Conservation (phyloP, 2,888 invertebrate genomes). For the Cephus spinipes region DNA sequence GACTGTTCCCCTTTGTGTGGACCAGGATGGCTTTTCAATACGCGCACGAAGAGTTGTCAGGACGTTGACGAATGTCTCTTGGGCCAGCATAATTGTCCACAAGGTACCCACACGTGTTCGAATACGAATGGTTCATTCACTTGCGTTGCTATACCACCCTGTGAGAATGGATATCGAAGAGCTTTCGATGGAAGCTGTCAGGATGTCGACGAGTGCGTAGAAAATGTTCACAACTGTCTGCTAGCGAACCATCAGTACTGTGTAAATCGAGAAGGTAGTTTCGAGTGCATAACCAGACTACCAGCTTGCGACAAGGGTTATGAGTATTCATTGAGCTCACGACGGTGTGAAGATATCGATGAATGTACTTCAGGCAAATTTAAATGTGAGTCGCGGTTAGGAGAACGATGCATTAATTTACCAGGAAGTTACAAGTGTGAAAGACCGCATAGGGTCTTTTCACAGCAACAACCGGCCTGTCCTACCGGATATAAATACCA, state of each 20-base stretch:
- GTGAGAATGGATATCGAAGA: slow-evolving; percentile 47
- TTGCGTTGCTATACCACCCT: slow-evolving; percentile 47
- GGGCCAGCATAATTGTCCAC: slow-evolving; percentile 66
- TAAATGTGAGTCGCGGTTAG: slow-evolving; percentile 60
- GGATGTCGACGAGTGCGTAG: slow-evolving; percentile 79
- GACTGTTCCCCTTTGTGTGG: slow-evolving; percentile 61
- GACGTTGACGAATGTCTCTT: slow-evolving; percentile 74
- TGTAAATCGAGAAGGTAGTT: slow-evolving; percentile 67
- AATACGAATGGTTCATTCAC: slow-evolving; percentile 55
- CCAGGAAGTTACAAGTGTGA: slow-evolving; percentile 68
- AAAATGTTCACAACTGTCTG: slow-evolving; percentile 65
- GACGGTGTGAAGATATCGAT: slow-evolving; percentile 68
- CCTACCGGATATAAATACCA: slow-evolving; percentile 62
- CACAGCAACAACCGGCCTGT: slow-evolving; percentile 52
- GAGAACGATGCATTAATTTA: slow-evolving; percentile 70
- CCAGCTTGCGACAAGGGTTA: slow-evolving; percentile 54
- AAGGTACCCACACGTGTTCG: slow-evolving; percentile 42
- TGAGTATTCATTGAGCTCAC: slow-evolving; percentile 47
- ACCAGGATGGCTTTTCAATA: slow-evolving; percentile 54
- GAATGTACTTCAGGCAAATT: slow-evolving; percentile 67
- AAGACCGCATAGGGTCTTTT: slow-evolving; percentile 13
- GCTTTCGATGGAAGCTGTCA: slow-evolving; percentile 69
- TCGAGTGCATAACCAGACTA: slow-evolving; percentile 62
- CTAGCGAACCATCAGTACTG: slow-evolving; percentile 60
- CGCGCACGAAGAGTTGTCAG: slow-evolving; percentile 50